Percentiles rank a stretch among this genome's conserved stretches.
phyloP scores from a whole-genome alignment of 2,888 invertebrate genomes.

The Hipparchia sbordonii region DNA sequence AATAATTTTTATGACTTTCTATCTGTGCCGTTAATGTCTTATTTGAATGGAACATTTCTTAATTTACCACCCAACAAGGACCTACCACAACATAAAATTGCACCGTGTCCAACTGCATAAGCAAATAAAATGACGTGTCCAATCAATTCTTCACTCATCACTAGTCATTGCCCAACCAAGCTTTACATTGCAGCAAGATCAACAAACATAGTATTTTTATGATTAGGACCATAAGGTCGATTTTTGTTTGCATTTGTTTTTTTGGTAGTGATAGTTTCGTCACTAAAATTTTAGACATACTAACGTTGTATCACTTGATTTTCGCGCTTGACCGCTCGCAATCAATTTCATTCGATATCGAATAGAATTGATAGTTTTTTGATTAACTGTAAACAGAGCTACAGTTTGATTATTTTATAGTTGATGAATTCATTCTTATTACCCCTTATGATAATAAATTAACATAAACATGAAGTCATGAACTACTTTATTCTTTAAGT shows the following conservation, averaged over 20 bases:
- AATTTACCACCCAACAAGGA: slow-evolving; percentile 30
- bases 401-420: background rate
- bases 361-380: slow-evolving; percentile 6
- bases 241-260: background rate
- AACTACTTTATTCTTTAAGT: background rate
- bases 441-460: background rate
- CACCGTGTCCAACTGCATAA: slow-evolving; percentile 15
- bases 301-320: background rate
- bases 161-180: slow-evolving; percentile 26
- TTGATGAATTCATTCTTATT: background rate
- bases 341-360: slow-evolving; percentile 15
- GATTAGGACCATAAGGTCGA: background rate
- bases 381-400: slow-evolving; percentile 6
- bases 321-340: background rate
- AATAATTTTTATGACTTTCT: slow-evolving; percentile 21
- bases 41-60: slow-evolving; percentile 10
- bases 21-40: slow-evolving; percentile 6
- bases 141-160: slow-evolving; percentile 63
- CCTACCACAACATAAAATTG: slow-evolving; percentile 27
- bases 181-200: slow-evolving; percentile 8
- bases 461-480: background rate
- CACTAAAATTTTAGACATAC: background rate
- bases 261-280: background rate
- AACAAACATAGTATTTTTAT: background rate
- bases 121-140: slow-evolving; percentile 45